These are phyloP conservation scores for Sylvia atricapilla DNA, from an alignment of 2,113 vertebrate species.

Conservation along the genomic window DNA sequence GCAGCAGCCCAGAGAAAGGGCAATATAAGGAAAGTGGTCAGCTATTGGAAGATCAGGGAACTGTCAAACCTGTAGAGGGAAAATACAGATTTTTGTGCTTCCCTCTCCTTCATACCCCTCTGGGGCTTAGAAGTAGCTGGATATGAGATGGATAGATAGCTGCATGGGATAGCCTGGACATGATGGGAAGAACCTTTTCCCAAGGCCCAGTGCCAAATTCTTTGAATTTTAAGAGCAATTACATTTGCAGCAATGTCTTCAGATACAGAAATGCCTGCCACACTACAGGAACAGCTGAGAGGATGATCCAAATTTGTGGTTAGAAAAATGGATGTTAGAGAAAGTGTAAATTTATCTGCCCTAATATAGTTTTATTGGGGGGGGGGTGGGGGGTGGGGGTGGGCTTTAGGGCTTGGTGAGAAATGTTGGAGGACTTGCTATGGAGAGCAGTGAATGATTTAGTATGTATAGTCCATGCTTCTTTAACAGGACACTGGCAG, in stretches of 20 bases:
- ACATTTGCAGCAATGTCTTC: neutral
- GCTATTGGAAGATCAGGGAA: neutral
- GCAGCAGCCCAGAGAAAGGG: neutral
- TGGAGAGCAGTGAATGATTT: neutral
- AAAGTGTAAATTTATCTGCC: neutral
- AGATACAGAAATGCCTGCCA: neutral
- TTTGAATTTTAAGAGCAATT: neutral
- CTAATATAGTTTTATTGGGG: neutral
- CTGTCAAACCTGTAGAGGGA: neutral
- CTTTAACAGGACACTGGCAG: neutral
- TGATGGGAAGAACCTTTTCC: neutral
- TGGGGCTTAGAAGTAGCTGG: neutral
- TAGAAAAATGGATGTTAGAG: neutral
- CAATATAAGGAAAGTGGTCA: fast-evolving
- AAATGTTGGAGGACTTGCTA: neutral
- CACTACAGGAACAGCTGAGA: neutral
- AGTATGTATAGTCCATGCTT: neutral
- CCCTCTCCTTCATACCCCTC: neutral
- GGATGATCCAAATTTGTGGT: neutral
- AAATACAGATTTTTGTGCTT: neutral
- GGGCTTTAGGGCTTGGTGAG: neutral
- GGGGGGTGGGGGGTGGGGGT: too few species aligned
- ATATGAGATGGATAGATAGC: neutral
- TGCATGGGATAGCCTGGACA: neutral
- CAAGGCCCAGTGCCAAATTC: neutral